phyloP scores from a whole-genome alignment of 1,140 invertebrate genomes.

The Pantala flavescens region DNA sequence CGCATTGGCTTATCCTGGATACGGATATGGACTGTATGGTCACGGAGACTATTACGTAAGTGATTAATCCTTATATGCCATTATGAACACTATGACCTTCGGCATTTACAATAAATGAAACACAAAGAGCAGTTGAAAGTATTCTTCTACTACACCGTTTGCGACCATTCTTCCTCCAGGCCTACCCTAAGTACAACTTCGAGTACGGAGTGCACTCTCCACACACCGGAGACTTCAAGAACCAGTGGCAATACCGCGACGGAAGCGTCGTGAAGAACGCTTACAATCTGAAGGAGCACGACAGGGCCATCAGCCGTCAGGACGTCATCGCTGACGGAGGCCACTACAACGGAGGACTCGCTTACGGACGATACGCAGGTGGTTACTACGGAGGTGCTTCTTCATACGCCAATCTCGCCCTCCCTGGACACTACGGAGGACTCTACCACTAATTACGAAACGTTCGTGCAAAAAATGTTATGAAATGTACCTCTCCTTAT shows the following conservation, averaged over 20 bases:
- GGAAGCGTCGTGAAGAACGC: constrained; percentile 22
- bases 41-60: no score
- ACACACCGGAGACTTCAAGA: constrained; percentile 23
- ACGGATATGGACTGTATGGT: no score
- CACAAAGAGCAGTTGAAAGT: no score
- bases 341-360: constrained; percentile 20
- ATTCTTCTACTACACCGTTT: no score
- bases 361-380: constrained; percentile 22
- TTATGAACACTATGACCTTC: no score
- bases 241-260: constrained; percentile 20
- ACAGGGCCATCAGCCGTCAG: constrained; percentile 35
- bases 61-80: no score
- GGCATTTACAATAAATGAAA: no score
- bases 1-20: no score
- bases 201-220: constrained; percentile 22
- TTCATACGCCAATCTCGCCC: not conserved
- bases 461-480: no score
- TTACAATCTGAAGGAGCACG: constrained; percentile 37
- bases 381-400: not conserved
- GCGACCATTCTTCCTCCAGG: not conserved
- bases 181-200: constrained; percentile 23
- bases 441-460: no score
- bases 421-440: no score
- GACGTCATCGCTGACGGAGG: constrained; percentile 23
- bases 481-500: no score